Conservation (phyloP, 2,113 vertebrate genomes). For the Brachyistius frenatus region DNA sequence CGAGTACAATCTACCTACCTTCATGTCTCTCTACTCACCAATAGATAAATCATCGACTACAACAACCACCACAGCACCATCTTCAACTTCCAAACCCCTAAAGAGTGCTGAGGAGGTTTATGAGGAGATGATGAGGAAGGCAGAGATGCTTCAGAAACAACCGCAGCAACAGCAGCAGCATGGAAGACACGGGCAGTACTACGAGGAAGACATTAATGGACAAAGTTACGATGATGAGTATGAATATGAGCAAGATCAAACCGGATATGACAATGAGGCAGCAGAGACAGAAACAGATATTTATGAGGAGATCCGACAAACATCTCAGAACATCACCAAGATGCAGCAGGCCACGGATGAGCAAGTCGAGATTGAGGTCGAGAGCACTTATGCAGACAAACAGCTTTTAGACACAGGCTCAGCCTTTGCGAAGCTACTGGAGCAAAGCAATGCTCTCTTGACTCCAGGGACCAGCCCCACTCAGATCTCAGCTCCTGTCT, state of each 20-base stretch:
- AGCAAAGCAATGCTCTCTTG: conserved; percentile 85
- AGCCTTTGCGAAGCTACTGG: conserved; percentile 87
- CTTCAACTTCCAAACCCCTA: conserved; percentile 89
- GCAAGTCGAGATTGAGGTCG: conserved; percentile 82
- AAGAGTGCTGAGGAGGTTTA: conserved; percentile 98
- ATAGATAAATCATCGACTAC: conserved; percentile 87
- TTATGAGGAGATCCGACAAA: conserved; percentile 93
- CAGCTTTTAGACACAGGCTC: conserved; percentile 92
- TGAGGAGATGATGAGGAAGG: conserved; percentile 99
- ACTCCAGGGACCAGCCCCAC: conserved; percentile 98
- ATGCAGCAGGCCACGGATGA: conserved; percentile 85
- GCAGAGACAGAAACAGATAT: conserved; percentile 84
- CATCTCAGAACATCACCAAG: conserved; percentile 87
- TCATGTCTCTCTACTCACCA: conserved; percentile 98
- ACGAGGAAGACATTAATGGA: conserved; percentile 83
- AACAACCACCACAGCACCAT: conserved; percentile 79
- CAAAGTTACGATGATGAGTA: conserved; percentile 89
- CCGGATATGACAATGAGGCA: conserved; percentile 79
- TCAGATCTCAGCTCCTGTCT: conserved; percentile 92
- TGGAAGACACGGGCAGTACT: conserved; percentile 77
- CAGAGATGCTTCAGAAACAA: conserved; percentile 93
- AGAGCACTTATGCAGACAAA: conserved; percentile 87
- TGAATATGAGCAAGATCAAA: conserved; percentile 84
- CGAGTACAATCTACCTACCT: conserved; percentile 96
- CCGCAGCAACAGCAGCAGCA: conserved; percentile 84